Evolutionary conservation across 2,113 vertebrate genomes (phyloP).

Genomic region (Tyto alba): DNA sequence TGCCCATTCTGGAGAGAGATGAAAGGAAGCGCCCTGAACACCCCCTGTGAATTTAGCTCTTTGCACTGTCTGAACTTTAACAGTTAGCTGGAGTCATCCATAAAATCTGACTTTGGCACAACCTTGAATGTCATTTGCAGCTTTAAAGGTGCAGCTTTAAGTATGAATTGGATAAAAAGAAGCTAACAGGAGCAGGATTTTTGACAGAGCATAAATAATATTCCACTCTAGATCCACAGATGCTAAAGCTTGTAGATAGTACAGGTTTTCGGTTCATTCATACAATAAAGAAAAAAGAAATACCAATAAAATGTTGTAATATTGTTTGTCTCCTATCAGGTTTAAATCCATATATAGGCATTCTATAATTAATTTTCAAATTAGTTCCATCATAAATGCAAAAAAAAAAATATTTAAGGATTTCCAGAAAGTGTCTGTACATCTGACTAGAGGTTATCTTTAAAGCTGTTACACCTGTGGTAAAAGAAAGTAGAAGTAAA

Average conservation of each 20-base stretch:
- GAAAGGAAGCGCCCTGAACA: not conserved
- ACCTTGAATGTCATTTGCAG: not conserved
- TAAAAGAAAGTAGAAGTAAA: not conserved
- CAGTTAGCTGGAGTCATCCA: not conserved
- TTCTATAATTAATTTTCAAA: not conserved
- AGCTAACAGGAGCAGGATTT: not conserved
- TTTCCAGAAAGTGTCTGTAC: not conserved
- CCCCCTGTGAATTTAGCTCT: not conserved
- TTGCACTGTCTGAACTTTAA: not conserved
- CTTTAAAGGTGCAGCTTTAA: not conserved
- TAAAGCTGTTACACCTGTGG: not conserved
- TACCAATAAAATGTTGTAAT: not conserved
- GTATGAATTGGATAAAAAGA: not conserved
- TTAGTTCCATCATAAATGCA: not conserved
- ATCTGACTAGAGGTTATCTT: not conserved
- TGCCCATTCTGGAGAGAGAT: not conserved
- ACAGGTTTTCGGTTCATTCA: not conserved
- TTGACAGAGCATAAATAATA: not conserved
- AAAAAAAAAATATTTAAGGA: not conserved
- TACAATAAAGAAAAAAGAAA: not conserved
- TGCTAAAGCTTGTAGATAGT: not conserved
- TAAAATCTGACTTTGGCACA: not conserved
- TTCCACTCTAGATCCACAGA: not conserved
- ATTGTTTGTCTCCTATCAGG: not conserved
- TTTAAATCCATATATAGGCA: not conserved